These are phyloP conservation scores for Paguma larvata DNA, from an alignment of 2,797 vertebrate genomes.

Conservation along the genomic window DNA sequence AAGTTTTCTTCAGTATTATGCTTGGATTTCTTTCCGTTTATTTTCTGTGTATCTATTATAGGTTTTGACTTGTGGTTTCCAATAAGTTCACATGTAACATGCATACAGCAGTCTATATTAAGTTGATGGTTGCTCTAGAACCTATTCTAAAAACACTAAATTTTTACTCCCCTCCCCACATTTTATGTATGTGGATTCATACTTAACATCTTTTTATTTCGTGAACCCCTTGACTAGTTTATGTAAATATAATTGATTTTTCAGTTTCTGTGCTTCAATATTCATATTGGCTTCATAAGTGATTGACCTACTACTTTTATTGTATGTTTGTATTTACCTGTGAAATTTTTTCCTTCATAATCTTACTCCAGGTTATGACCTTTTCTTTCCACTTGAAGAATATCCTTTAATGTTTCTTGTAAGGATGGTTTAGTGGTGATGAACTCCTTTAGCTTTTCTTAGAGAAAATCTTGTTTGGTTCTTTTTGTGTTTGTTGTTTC, in stretches of 20 bases:
- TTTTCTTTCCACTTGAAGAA: not conserved
- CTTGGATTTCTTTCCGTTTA: not conserved
- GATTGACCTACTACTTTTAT: not conserved
- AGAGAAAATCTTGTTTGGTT: not conserved
- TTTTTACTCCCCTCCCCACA: not conserved
- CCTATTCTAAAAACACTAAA: not conserved
- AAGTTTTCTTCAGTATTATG: not conserved
- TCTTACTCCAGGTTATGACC: not conserved
- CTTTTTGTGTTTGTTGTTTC: not conserved
- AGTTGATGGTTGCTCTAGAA: not conserved
- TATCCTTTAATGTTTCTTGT: not conserved
- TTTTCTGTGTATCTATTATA: not conserved
- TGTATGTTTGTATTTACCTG: not conserved
- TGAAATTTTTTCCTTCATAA: not conserved
- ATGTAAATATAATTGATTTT: not conserved
- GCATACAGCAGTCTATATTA: not conserved
- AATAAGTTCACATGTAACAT: not conserved
- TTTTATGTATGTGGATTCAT: not conserved
- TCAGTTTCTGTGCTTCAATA: not conserved
- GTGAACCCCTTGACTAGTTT: not conserved
- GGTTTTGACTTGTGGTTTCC: not conserved
- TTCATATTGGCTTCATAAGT: not conserved
- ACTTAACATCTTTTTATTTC: not conserved
- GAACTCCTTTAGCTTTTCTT: not conserved
- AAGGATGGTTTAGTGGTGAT: not conserved